phyloP scores from a whole-genome alignment of 2,888 invertebrate genomes.

The Apodemia zela region DNA sequence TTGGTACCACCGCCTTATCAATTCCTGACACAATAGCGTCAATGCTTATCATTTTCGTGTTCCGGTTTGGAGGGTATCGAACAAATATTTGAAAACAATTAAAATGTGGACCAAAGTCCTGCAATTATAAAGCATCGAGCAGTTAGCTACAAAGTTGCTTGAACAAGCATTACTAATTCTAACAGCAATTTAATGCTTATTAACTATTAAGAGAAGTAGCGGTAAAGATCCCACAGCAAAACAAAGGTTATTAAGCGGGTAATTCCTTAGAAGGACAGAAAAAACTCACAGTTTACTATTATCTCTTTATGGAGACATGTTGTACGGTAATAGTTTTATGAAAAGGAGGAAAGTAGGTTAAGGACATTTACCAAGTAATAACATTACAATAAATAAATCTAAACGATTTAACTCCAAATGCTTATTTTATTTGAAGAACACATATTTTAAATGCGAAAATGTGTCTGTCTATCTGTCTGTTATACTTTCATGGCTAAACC shows the following conservation, averaged over 20 bases:
- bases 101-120: too few relatives aligned
- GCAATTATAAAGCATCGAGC: neutral
- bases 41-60: too few relatives aligned
- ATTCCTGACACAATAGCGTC: too few relatives aligned
- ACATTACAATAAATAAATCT: neutral
- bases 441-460: neutral
- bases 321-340: conserved; percentile 9
- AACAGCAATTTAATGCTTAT: conserved; percentile 10
- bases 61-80: too few relatives aligned
- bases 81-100: too few relatives aligned
- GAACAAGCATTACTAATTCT: neutral
- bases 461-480: too few relatives aligned
- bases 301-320: conserved; percentile 9
- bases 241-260: conserved; percentile 10
- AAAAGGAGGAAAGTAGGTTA: conserved; percentile 11
- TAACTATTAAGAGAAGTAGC: conserved; percentile 9
- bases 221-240: conserved; percentile 12
- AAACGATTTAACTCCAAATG: neutral
- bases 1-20: too few relatives aligned
- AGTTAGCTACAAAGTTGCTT: neutral
- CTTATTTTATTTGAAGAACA: neutral
- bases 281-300: conserved; percentile 2
- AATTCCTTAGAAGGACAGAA: conserved; percentile 12
- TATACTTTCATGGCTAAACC: too few relatives aligned
- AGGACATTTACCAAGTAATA: neutral